A percentile compares a stretch with the other conserved stretches of the same genome.
Conservation (phyloP, 2,113 vertebrate genomes). For the Eonycteris spelaea region DNA sequence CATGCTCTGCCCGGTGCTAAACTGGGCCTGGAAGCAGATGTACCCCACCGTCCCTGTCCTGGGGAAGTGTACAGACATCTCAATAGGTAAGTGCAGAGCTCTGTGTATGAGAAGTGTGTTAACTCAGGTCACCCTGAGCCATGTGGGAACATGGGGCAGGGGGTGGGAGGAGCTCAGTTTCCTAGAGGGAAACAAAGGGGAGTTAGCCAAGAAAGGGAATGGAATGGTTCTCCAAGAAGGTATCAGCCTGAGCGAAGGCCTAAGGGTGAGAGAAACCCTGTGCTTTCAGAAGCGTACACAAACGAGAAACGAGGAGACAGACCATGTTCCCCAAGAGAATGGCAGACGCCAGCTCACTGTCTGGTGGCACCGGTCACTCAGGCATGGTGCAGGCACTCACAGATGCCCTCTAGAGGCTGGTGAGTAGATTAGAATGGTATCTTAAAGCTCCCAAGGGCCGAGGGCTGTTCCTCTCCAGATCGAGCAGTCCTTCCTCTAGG, state of each 20-base stretch:
- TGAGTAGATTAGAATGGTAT: neutral
- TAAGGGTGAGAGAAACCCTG: neutral
- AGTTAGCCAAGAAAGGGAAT: neutral
- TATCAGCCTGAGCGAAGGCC: neutral
- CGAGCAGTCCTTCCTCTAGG: neutral
- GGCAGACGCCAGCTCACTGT: neutral
- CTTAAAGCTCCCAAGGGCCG: neutral
- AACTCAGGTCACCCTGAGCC: neutral
- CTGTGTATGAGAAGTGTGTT: too few relatives aligned
- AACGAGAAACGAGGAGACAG: neutral
- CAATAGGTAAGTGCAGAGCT: neutral
- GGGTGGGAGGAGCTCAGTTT: neutral
- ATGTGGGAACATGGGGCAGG: neutral
- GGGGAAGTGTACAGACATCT: neutral
- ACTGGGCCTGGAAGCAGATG: neutral
- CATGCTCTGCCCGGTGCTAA: accelerated
- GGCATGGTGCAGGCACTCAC: neutral
- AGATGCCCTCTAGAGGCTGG: too few relatives aligned
- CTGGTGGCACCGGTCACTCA: accelerated
- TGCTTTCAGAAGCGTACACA: neutral
- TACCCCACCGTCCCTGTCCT: accelerated
- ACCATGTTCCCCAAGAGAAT: accelerated
- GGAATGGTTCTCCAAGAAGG: neutral
- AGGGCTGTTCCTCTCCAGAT: neutral
- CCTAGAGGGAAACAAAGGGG: neutral